Conservation (phyloP, 1,140 invertebrate species). For the Pseudobourletiella spinata region DNA sequence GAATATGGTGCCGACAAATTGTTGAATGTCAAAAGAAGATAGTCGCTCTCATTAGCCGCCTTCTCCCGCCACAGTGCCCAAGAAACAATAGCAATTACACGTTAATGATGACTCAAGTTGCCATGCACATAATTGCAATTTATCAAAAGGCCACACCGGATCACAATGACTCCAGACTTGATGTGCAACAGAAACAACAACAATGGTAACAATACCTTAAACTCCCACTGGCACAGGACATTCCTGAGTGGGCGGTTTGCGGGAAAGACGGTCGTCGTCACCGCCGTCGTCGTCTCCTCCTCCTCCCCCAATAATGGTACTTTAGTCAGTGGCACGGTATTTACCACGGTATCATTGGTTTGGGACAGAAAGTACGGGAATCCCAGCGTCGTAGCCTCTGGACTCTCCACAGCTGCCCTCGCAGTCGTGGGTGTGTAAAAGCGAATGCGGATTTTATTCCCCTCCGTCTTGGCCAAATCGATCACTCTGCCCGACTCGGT, state of each 20-base stretch:
- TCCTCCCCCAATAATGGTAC: neutral
- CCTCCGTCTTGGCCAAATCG: neutral
- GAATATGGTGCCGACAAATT: slow-evolving; percentile 30
- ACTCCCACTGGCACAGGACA: slow-evolving; percentile 30
- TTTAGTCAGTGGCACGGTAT: neutral
- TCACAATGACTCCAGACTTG: too few relatives aligned
- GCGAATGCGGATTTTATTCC: neutral
- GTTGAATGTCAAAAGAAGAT: slow-evolving; percentile 28
- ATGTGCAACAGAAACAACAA: too few relatives aligned
- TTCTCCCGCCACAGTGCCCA: neutral
- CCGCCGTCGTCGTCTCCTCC: neutral
- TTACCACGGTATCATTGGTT: neutral
- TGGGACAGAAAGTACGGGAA: neutral
- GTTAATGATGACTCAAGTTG: too few relatives aligned
- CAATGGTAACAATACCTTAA: slow-evolving; percentile 18
- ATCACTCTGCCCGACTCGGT: neutral
- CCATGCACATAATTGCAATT: neutral
- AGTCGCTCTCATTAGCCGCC: slow-evolving; percentile 26
- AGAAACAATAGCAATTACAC: neutral
- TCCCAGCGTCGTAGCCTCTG: neutral
- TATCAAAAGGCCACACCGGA: too few relatives aligned
- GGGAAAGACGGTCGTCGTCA: neutral
- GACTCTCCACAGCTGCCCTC: neutral
- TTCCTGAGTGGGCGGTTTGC: neutral
- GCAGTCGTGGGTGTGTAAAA: slow-evolving; percentile 1